These are phyloP conservation scores for Seriola aureovittata DNA, from an alignment of 2,113 vertebrate species.

Conservation along the genomic window DNA sequence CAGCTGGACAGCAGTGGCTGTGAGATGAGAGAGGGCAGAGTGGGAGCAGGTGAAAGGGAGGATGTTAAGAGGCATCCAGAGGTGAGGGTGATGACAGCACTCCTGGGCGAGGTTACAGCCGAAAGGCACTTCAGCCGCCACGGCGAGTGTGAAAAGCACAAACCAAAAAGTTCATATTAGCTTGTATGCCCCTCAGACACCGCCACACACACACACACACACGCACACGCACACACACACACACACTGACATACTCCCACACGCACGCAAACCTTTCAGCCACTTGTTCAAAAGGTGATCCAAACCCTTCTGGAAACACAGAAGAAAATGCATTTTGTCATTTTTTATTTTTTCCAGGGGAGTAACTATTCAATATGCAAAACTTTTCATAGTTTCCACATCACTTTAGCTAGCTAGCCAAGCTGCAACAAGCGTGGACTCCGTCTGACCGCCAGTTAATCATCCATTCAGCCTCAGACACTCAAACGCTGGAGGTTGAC, in stretches of 20 bases:
- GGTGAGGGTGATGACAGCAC: constrained; percentile 48
- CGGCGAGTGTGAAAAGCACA: constrained; percentile 27
- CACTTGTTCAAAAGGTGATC: constrained; percentile 17
- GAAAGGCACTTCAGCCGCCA: constrained; percentile 45
- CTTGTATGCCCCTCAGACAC: not conserved
- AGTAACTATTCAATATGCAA: constrained; percentile 4
- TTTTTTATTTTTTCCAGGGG: not conserved
- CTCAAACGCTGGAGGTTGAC: not conserved
- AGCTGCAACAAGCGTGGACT: not conserved
- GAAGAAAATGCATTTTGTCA: constrained; percentile 8
- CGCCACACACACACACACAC: not conserved
- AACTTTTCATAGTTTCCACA: constrained; percentile 13
- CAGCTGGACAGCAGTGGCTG: constrained; percentile 25
- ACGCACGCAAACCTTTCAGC: constrained; percentile 21
- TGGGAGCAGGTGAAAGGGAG: constrained; percentile 28
- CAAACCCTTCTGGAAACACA: constrained; percentile 5
- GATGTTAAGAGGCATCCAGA: constrained; percentile 37
- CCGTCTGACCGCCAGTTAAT: not conserved
- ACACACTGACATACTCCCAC: not conserved
- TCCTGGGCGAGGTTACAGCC: constrained; percentile 1
- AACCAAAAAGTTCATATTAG: constrained; percentile 28
- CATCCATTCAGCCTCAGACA: not conserved
- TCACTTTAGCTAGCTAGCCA: not conserved
- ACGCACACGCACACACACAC: not conserved
- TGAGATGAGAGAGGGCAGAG: constrained; percentile 36